Evolutionary conservation across 2,113 vertebrate species (phyloP).

Genomic region (Heterotilapia buettikoferi): DNA sequence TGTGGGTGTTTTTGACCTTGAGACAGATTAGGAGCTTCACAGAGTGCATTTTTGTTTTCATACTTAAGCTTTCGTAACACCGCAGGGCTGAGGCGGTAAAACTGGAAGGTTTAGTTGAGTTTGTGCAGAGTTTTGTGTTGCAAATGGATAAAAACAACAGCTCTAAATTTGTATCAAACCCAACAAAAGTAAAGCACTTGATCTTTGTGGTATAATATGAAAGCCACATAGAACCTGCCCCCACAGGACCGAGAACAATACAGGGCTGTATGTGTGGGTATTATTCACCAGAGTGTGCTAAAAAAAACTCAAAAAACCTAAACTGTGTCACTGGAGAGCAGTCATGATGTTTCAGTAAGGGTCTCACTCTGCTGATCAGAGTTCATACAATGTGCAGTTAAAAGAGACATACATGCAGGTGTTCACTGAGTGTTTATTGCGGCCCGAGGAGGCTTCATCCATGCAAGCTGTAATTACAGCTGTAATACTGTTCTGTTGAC

Average conservation of each 20-base stretch:
- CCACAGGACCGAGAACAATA: not conserved
- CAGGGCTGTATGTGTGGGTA: not conserved
- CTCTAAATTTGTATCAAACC: not conserved
- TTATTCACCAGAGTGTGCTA: not conserved
- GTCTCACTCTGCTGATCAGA: not conserved
- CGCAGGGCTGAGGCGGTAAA: not conserved
- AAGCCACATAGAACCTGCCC: not conserved
- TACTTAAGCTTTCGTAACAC: not conserved
- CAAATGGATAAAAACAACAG: not conserved
- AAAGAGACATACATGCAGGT: not conserved
- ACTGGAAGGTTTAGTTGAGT: not conserved
- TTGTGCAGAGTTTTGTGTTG: not conserved
- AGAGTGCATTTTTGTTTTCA: not conserved
- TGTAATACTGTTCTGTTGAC: constrained; percentile 45
- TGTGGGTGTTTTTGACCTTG: not conserved
- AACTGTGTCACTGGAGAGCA: not conserved
- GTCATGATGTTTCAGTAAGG: not conserved
- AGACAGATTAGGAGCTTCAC: not conserved
- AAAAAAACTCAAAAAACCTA: accelerated
- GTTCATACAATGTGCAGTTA: not conserved
- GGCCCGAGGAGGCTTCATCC: not conserved
- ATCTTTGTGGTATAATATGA: not conserved
- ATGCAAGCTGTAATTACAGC: constrained; percentile 34
- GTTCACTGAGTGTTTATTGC: constrained; percentile 20
- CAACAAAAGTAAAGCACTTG: not conserved